Evolutionary conservation across 2,113 vertebrate species (phyloP), one percentile per base, ranked within the genome.

Genomic region (Phyllostomus discolor): DNA sequence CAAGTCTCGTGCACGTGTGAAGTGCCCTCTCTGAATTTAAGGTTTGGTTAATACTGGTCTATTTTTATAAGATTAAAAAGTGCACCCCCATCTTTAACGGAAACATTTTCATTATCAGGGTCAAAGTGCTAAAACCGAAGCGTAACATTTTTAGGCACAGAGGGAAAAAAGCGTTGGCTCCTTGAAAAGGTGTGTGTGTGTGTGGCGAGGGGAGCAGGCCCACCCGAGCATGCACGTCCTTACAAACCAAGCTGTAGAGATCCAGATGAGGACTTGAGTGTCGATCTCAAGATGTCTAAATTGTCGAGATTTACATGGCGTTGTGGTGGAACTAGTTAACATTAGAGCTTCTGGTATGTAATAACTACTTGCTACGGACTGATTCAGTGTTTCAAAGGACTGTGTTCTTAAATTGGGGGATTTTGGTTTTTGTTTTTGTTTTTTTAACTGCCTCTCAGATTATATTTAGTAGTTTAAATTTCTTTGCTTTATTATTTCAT

Each of bases 401-500:
- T 99, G 99, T 98, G 98, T 99, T 99, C 97, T 98, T 98, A 98
- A 99, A 99, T 99, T 98, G 99, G 99, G 99, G 98, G 98, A 98
- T 28, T 24, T 41, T 38, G 33, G 35, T 62, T 96, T 97, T 75
- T 62, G 11, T 8, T 95, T 97, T 98, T 99, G 99, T 98, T 99
- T 99, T 99, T 98, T 99, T 99, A 98, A 98, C 98, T 98, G 98
- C 97, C 98, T 98, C 98, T 98, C 98, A 98, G 98, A 99, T 99
- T 99, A 99, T 99, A 98, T 98, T 98, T 98, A 98, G 97, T 98
- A 98, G 98, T 98, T 99, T 98, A 98, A 98, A 99, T 99, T 99
- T 99, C 98, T 99, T 99, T 98, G 98, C 98, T 99, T 99, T 99
- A 99, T 99, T 99, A 99, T 97, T 96, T 97, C 99, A 99, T 99